A percentile compares a stretch with the other conserved stretches of the same genome.
phyloP scores from a whole-genome alignment of 2,113 vertebrate genomes.

The Crotalus viridis region DNA sequence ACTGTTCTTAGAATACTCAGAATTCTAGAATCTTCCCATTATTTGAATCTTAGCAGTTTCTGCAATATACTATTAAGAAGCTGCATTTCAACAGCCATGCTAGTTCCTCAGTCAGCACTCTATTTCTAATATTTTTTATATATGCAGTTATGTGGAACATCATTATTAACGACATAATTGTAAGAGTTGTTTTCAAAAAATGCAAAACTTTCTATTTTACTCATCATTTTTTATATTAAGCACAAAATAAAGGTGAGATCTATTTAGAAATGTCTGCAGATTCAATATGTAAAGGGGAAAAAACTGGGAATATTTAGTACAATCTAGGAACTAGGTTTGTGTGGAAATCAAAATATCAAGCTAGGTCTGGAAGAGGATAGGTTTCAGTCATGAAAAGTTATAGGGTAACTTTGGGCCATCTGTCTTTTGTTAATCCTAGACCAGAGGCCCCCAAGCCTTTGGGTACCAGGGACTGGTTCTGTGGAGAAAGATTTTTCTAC shows the following conservation, averaged over 20 bases:
- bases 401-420: too few species aligned
- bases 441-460: too few species aligned
- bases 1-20: slow-evolving; percentile 1
- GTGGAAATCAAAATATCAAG: background rate
- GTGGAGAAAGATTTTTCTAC: too few species aligned
- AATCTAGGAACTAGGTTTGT: background rate
- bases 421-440: background rate
- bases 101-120: background rate
- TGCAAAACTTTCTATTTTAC: background rate
- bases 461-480: too few species aligned
- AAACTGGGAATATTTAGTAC: background rate
- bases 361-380: background rate
- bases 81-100: background rate
- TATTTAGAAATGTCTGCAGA: background rate
- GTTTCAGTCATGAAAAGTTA: background rate
- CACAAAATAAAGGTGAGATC: background rate
- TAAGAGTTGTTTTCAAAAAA: background rate
- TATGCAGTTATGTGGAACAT: background rate
- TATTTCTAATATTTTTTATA: background rate
- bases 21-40: slow-evolving; percentile 1
- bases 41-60: slow-evolving; percentile 18
- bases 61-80: background rate
- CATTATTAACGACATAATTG: background rate
- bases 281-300: background rate
- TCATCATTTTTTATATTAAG: background rate